Evolutionary conservation across 2,888 invertebrate species (phyloP), one percentile per base, ranked within the genome.

Genomic region (Netelia fuscicornis): DNA sequence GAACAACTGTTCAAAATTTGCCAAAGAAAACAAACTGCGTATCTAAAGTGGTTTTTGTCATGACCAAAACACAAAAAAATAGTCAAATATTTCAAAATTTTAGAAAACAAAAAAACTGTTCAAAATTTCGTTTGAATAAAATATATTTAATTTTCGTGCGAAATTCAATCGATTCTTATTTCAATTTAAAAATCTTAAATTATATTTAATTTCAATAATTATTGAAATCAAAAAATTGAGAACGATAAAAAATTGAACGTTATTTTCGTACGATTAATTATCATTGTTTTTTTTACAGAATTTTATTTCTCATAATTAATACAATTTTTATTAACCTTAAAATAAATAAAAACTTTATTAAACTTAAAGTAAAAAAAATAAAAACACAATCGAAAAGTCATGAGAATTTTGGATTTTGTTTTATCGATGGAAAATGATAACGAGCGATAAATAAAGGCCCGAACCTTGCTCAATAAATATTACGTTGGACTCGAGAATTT

Each of bases 401-500:
- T 8, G 11, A 10, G 52, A 1, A 52, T 44, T 11, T n/a, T 71
- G 8, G 9, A 42, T 37, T 58, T 56, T 17, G n/a, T 23, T 13
- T 65, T 8, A n/a, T 65, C 13, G 13, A 37, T 37, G 10, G 9
- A 42, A 30, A 71, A 58, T 54, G 25, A 67, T 72, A 60, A n/a
- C n/a, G 17, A 6, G 42, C 44, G 44, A 65, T 80, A 37, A 60
- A 13, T 1, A 20, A 62, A 60, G n/a, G 56, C 58, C 65, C 58
- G 84, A 37, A 87, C 87, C 87, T 87, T 52, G 42, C 84, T 44
- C 75, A 87, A 87, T 65, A 42, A 64, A 64, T 64, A 74, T 67
- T 17, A 68, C 84, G 81, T 42, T 42, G 37, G 5, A 6, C 6
- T 56, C 54, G 42, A 56, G 25, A 72, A 76, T 77, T 44, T 10